Base-by-base conservation (phyloP, 2,888 invertebrate genomes). In the Macaria notata region DNA sequence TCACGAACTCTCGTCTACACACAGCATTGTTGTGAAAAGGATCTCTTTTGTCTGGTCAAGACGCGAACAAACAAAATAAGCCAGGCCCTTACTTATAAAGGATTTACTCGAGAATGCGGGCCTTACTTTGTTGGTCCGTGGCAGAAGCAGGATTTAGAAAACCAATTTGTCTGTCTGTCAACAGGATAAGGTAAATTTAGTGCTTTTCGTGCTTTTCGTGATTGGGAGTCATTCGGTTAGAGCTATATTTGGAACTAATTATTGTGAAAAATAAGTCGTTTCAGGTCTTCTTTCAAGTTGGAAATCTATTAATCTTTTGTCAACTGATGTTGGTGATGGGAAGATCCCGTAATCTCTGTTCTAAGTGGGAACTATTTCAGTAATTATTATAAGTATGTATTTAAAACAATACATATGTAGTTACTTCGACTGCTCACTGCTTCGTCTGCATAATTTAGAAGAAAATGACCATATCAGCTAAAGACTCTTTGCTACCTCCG, bases 121-220 rank as follows among this genome's bases (percentile, higher is more conserved):
- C 65, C 69, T 59, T 49, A 31, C 29, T 29, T 46, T 1, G 54
- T 4, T 75, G 75, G 80, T 65, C 46, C 49, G 65, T 62, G n/a
- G 19, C 66, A 56, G 61, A 62, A 59, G 68, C 69, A 71, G 71
- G 75, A 79, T 81, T 81, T 76, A 79, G 84, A 81, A 83, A 80
- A 78, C 75, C 75, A 82, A 88, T 89, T 85, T 84, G 85, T 88
- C 81, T 75, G 76, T 78, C 82, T 85, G 88, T 88, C 88, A 85
- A 74, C 84, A 70, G 71, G 76, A 72, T 78, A 74, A 75, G 75
- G 76, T 72, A 80, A 75, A 79, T 80, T 78, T 78, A 75, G 75
- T 73, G 74, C 63, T 68, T 64, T 65, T 66, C 70, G 72, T 70
- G 69, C 66, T 59, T 65, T 66, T 66, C 58, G 65, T 65, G 70